Conservation (phyloP, 1,140 invertebrate genomes). For the Callitettix versicolor region DNA sequence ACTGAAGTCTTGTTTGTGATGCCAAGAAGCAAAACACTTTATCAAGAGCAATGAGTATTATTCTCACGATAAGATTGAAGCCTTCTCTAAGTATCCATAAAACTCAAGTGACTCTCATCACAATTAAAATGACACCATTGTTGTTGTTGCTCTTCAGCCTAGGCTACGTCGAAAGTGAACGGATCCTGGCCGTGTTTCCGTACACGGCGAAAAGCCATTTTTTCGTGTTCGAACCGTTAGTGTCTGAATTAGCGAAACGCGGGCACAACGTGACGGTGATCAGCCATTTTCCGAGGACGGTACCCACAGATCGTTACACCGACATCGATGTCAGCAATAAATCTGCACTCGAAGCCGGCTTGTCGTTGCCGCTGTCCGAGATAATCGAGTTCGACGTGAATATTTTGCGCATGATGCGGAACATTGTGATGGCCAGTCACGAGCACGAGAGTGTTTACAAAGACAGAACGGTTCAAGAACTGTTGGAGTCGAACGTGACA, state of each 20-base stretch:
- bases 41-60: no score
- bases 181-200: conserved; percentile 49
- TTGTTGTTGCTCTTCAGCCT: no score
- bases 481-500: conserved; percentile 34
- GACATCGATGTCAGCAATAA: conserved; percentile 10
- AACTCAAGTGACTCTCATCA: no score
- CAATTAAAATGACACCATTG: no score
- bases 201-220: conserved; percentile 57
- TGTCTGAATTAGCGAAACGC: conserved; percentile 42
- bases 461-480: conserved; percentile 33
- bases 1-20: no score
- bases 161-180: no score
- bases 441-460: background rate
- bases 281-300: conserved; percentile 30
- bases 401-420: background rate
- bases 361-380: background rate
- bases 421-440: background rate
- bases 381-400: background rate
- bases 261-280: conserved; percentile 51
- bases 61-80: no score
- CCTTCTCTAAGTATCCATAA: no score
- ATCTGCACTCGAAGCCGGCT: background rate
- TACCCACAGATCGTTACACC: conserved; percentile 16
- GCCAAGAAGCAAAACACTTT: no score
- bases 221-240: conserved; percentile 48